Evolutionary conservation across 2,888 invertebrate genomes (phyloP), one percentile per base, ranked within the genome.

Genomic region (Limnephilus lunatus): DNA sequence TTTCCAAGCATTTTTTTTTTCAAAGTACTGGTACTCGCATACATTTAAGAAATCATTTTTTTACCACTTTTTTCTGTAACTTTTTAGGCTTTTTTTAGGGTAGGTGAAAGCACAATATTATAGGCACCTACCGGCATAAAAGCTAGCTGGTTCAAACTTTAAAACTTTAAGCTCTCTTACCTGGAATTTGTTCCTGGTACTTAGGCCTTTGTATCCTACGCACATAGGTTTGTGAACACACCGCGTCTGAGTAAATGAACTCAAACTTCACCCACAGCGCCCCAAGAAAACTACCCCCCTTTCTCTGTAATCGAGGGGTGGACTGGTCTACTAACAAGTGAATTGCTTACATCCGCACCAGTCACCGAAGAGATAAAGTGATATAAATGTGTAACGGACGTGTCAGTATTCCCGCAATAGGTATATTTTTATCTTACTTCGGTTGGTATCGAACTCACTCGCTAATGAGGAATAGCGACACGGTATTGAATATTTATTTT

Each of bases 181-280:
- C 68, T 68, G 9, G 68, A 68, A n/a, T 68, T 68, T 68, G 25
- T n/a, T 68, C 9, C 68, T n/a, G 68, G 68, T n/a, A 9, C 68
- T 68, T n/a, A 68, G 25, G 68, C n/a, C 68, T 68, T 68, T 82
- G 68, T 91, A 91, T 82, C 68, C 68, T 81, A n/a, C 39, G 86
- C 86, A 39, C 35, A 68, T 68, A n/a, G 25, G 91, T 88, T 81
- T 87, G 88, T 91, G 90, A 92, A 86, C 85, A 68, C 80, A 44
- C 83, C 92, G 89, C 91, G 68, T 68, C 90, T 88, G 90, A 92
- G 91, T 91, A 92, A 92, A 92, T 92, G 92, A 92, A 91, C 91
- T 92, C 91, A 83, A 88, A 91, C 85, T 85, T 90, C 53, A 48
- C 86, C 48, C 39, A 35, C n/a, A 80, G 86, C 80, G 15, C 85